phyloP scores from a whole-genome alignment of 2,888 invertebrate species.

The Aplocera efformata region DNA sequence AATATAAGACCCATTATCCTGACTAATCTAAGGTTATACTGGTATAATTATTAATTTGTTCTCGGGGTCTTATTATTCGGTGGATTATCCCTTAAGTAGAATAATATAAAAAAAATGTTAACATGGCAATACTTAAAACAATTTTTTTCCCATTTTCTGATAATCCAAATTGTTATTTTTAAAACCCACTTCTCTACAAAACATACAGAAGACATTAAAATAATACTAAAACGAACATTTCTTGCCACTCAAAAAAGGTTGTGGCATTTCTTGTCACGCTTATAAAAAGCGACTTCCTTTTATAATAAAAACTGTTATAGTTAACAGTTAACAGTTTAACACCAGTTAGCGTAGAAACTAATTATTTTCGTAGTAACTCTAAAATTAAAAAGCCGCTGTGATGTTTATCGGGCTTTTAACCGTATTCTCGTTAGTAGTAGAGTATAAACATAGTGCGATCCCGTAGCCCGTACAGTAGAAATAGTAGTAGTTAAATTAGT shows the following conservation, averaged over 20 bases:
- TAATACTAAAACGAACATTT: conserved; percentile 24
- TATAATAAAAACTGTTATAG: conserved; percentile 48
- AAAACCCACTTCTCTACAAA: not conserved
- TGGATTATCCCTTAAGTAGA: no score
- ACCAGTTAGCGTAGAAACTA: conserved; percentile 50
- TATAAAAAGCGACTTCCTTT: conserved; percentile 54
- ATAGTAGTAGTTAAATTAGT: no score
- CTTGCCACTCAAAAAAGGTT: conserved; percentile 29
- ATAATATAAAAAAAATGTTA: no score
- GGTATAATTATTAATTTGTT: no score
- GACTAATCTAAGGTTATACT: no score
- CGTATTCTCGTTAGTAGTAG: conserved; percentile 29
- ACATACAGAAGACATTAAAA: conserved; percentile 5
- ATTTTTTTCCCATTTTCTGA: no score
- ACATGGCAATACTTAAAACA: no score
- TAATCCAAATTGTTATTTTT: no score
- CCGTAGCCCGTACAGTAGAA: no score
- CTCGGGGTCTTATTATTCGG: no score
- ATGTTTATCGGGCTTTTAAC: conserved; percentile 39
- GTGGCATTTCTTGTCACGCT: conserved; percentile 36
- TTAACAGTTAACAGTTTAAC: conserved; percentile 50
- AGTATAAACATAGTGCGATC: conserved; percentile 12
- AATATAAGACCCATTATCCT: no score
- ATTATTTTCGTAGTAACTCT: conserved; percentile 52
- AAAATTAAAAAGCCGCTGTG: conserved; percentile 41